These are phyloP conservation scores for Parnassius apollo DNA, from an alignment of 2,888 invertebrate genomes.

Conservation along the genomic window DNA sequence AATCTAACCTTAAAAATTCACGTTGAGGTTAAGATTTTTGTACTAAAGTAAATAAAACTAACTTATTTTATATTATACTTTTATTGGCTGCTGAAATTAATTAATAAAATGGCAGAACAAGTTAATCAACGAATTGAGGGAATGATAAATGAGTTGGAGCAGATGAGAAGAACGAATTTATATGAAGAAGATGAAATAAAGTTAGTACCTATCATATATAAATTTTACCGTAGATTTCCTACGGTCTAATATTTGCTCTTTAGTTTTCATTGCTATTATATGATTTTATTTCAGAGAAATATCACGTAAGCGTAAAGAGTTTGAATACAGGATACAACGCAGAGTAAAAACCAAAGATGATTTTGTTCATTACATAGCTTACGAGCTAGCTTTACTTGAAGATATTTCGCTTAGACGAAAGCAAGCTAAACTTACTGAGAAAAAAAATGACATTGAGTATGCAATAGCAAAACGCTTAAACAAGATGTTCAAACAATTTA, in stretches of 20 bases:
- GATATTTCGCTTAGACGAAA: conserved; percentile 83
- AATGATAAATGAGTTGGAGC: conserved; percentile 90
- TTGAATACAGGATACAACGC: conserved; percentile 87
- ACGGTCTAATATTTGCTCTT: neutral
- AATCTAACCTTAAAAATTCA: conserved; percentile 28
- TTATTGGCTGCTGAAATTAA: neutral
- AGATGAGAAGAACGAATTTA: conserved; percentile 86
- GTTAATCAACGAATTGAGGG: conserved; percentile 89
- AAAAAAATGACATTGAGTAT: conserved; percentile 84
- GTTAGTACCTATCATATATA: conserved; percentile 58
- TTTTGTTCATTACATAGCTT: conserved; percentile 85
- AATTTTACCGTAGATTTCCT: neutral
- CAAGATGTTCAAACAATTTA: conserved; percentile 86
- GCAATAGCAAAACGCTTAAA: conserved; percentile 87
- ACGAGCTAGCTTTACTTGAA: conserved; percentile 85
- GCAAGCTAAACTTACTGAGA: conserved; percentile 78
- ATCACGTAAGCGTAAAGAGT: conserved; percentile 84
- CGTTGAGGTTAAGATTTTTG: conserved; percentile 6
- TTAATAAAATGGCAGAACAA: conserved; percentile 87
- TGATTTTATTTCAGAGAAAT: conserved; percentile 78
- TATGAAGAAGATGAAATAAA: conserved; percentile 86
- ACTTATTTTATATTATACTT: no score
- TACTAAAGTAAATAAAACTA: no score
- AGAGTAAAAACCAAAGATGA: conserved; percentile 85
- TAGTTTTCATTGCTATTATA: neutral